Evolutionary conservation across 2,888 invertebrate genomes (phyloP).

Genomic region (Chrysopilus asiliformis): DNA sequence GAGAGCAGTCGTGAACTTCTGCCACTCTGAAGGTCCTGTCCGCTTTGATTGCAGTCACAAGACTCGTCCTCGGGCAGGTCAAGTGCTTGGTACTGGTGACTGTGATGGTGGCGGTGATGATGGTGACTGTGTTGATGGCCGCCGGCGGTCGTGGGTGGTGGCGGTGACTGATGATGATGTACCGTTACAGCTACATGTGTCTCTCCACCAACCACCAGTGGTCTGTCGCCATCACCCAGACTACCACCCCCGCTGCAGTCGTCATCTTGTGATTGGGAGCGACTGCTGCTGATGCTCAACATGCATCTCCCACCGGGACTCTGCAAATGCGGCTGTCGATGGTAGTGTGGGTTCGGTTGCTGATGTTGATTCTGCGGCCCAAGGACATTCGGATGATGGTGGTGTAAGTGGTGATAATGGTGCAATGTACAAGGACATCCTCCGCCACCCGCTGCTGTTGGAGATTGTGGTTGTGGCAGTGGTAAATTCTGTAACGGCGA

Average conservation of each 20-base stretch:
- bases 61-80: constrained; percentile 12
- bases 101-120: constrained; percentile 13
- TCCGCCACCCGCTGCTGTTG: constrained; percentile 6
- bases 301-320: neutral
- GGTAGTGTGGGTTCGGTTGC: constrained; percentile 2
- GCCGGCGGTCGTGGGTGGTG: constrained; percentile 9
- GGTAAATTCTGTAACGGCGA: neutral
- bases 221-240: constrained; percentile 16
- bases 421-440: constrained; percentile 22
- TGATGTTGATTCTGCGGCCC: constrained; percentile 16
- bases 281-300: neutral
- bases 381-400: constrained; percentile 24
- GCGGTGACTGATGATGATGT: constrained; percentile 17
- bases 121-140: constrained; percentile 10
- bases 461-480: neutral
- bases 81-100: constrained; percentile 15
- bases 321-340: constrained; percentile 6
- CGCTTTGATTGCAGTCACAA: constrained; percentile 13
- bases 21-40: constrained; percentile 15
- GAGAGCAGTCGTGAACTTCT: constrained; percentile 16
- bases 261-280: neutral
- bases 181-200: constrained; percentile 20
- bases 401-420: constrained; percentile 34
- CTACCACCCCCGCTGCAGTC: too few relatives aligned
- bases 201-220: constrained; percentile 20